Conservation (phyloP, 2,797 vertebrate species). For the Euthynnus affinis region DNA sequence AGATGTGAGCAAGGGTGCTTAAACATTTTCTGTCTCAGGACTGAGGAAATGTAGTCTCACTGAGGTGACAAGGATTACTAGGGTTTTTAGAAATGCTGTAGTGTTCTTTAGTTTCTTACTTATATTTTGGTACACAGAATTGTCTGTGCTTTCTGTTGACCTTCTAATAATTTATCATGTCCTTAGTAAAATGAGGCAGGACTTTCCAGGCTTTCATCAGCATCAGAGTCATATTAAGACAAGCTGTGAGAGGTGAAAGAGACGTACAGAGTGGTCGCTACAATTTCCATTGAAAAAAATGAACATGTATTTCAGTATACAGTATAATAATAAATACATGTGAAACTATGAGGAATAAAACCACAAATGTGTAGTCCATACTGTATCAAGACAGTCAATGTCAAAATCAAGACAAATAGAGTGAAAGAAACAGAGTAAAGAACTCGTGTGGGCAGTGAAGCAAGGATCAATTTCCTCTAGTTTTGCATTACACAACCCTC, state of each 20-base stretch:
- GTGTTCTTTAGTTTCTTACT: too few relatives aligned
- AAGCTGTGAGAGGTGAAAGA: constrained; percentile 24
- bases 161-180: not conserved
- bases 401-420: too few relatives aligned
- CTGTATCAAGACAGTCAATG: too few relatives aligned
- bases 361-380: too few relatives aligned
- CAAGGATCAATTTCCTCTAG: too few relatives aligned
- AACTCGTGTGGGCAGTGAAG: too few relatives aligned
- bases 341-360: not conserved
- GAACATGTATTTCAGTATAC: too few relatives aligned
- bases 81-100: not conserved
- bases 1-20: not conserved
- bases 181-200: constrained; percentile 9
- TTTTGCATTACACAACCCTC: too few relatives aligned
- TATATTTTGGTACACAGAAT: not conserved
- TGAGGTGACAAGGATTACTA: not conserved
- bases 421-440: too few relatives aligned
- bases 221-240: constrained; percentile 49
- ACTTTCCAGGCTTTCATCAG: not conserved
- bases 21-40: not conserved
- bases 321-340: too few relatives aligned
- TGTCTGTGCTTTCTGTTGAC: not conserved
- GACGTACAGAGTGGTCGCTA: not conserved
- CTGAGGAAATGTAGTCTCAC: not conserved
- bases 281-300: not conserved